These are phyloP conservation scores for Heliocidaris erythrogramma DNA, from an alignment of 35 echinoderm and acorn worm genomes.

Conservation along the genomic window DNA sequence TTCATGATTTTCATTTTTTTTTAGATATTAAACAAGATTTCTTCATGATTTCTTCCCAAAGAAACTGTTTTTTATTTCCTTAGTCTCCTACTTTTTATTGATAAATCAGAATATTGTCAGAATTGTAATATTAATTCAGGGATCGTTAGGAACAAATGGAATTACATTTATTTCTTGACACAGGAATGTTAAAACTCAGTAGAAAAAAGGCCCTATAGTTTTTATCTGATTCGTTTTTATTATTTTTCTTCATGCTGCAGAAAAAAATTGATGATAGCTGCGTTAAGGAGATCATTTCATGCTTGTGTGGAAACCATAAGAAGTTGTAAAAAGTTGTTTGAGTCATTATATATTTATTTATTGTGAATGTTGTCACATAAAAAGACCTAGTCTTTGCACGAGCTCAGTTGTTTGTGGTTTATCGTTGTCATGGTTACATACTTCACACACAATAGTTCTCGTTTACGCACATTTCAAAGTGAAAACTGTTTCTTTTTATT, in stretches of 20 bases:
- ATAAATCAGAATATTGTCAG: not conserved
- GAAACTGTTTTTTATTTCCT: not conserved
- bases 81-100: not conserved
- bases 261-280: not conserved
- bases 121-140: not conserved
- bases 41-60: not conserved
- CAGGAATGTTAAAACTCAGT: not conserved
- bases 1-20: not conserved
- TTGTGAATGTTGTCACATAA: not conserved
- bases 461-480: conserved; percentile 9
- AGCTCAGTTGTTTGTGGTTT: conserved; percentile 1
- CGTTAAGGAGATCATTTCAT: not conserved
- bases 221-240: not conserved
- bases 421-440: not conserved
- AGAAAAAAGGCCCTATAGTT: not conserved
- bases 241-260: conserved; percentile 17
- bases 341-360: conserved; percentile 7
- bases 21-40: not conserved
- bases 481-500: not conserved
- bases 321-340: conserved; percentile 12
- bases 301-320: not conserved
- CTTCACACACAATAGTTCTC: not conserved
- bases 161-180: not conserved
- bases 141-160: not conserved
- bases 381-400: not conserved